phyloP scores from a whole-genome alignment of 30 jellyfish, hydroid and myxozoan genomes.

The Aurelia aurita complex sp. Pacific region DNA sequence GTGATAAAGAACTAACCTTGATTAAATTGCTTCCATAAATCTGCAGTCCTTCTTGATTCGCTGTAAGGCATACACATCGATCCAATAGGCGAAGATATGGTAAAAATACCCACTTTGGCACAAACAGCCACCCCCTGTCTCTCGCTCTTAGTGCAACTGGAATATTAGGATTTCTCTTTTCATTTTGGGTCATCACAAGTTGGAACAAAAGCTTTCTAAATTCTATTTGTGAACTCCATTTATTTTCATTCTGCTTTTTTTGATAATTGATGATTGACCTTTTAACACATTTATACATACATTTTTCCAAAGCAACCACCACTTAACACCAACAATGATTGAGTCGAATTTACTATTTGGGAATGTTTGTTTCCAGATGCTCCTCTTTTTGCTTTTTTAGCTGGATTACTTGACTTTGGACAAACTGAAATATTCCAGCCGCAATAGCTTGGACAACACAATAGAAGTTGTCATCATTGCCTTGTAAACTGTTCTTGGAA shows the following conservation, averaged over 20 bases:
- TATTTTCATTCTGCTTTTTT: slow-evolving; percentile 33
- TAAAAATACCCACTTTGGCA: slow-evolving; percentile 52
- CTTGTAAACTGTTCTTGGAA: slow-evolving; percentile 15
- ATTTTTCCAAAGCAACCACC: slow-evolving; percentile 39
- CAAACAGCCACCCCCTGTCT: slow-evolving; percentile 45
- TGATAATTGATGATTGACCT: slow-evolving; percentile 21
- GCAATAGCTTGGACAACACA: slow-evolving; percentile 40
- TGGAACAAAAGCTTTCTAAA: slow-evolving; percentile 38
- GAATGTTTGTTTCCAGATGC: too few species aligned
- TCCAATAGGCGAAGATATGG: slow-evolving; percentile 43
- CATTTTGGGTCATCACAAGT: slow-evolving; percentile 39
- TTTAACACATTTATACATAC: slow-evolving; percentile 32
- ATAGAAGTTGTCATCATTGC: slow-evolving; percentile 21
- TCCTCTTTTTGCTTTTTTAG: not conserved
- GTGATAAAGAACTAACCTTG: slow-evolving; percentile 10
- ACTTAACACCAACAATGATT: not conserved
- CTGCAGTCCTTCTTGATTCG: slow-evolving; percentile 46
- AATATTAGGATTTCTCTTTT: slow-evolving; percentile 36
- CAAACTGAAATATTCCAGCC: slow-evolving; percentile 28
- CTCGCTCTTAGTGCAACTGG: slow-evolving; percentile 29
- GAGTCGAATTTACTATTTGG: not conserved
- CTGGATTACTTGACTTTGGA: slow-evolving; percentile 29
- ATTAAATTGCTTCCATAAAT: slow-evolving; percentile 41
- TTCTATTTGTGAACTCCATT: slow-evolving; percentile 29
- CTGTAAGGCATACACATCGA: slow-evolving; percentile 44